Percentiles rank a stretch among this genome's conserved stretches.
These are phyloP conservation scores for Zhuqinia jingwanae DNA, from an alignment of 2,888 invertebrate species.

Conservation along the genomic window DNA sequence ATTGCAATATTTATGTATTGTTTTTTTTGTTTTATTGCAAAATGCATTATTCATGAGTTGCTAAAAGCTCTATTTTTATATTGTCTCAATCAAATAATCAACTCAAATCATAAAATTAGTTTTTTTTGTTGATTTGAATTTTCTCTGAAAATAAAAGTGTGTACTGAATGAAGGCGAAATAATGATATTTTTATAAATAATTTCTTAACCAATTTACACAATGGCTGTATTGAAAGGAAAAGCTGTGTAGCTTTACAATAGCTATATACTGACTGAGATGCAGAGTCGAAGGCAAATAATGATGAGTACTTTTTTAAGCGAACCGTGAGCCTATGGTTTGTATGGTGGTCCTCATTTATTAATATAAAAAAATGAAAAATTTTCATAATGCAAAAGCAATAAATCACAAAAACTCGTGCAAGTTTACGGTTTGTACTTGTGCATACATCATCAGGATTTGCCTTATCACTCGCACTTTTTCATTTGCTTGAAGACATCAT, in stretches of 20 bases:
- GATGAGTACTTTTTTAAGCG: too few species aligned
- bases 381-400: background rate
- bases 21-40: too few species aligned
- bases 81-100: too few species aligned
- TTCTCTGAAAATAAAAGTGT: background rate
- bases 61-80: too few species aligned
- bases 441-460: background rate
- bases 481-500: background rate
- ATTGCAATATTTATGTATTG: too few species aligned
- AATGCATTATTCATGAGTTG: too few species aligned
- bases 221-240: background rate
- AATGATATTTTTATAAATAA: background rate
- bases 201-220: too few species aligned
- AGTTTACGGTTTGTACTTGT: slow-evolving; percentile 27
- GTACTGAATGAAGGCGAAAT: background rate
- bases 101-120: too few species aligned
- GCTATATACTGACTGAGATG: too few species aligned
- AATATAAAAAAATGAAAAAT: slow-evolving; percentile 14
- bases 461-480: background rate
- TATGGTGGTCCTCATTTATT: background rate
- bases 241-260: background rate
- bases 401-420: slow-evolving; percentile 6
- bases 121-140: too few species aligned
- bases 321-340: background rate
- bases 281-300: too few species aligned